phyloP scores from a whole-genome alignment of 2,888 invertebrate genomes.

The Operophtera brumata region DNA sequence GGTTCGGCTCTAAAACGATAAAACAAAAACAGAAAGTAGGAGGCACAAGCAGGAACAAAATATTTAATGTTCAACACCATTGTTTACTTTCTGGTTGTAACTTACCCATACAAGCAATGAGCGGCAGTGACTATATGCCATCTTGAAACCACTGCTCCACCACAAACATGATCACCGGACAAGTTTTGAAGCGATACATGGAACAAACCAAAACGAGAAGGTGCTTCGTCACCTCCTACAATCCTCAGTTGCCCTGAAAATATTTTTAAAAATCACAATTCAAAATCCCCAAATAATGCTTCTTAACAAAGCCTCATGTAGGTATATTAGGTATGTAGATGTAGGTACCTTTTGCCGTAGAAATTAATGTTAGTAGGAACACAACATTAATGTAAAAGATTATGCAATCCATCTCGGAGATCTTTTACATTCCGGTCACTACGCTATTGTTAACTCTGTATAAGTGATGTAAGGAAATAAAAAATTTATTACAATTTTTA shows the following conservation, averaged over 20 bases:
- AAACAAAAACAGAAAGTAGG: constrained; percentile 3
- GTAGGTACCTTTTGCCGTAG: not conserved
- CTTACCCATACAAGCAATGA: constrained; percentile 65
- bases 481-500: too few relatives aligned
- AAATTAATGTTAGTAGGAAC: not conserved
- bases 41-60: not conserved
- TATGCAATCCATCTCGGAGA: not conserved
- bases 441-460: not conserved
- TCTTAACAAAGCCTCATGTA: not conserved
- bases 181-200: constrained; percentile 69
- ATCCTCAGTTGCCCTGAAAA: constrained; percentile 49
- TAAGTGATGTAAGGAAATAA: too few relatives aligned
- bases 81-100: not conserved
- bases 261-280: not conserved
- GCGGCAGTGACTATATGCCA: constrained; percentile 63
- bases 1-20: constrained; percentile 59
- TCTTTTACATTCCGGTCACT: not conserved
- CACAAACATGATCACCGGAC: constrained; percentile 66
- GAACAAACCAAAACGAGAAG: constrained; percentile 52
- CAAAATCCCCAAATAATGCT: too few relatives aligned
- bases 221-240: constrained; percentile 61
- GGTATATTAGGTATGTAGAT: too few relatives aligned
- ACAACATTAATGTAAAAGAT: not conserved
- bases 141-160: constrained; percentile 62
- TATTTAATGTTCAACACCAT: not conserved